Evolutionary conservation across 1,140 invertebrate species (phyloP).

Genomic region (Atta colombica): DNA sequence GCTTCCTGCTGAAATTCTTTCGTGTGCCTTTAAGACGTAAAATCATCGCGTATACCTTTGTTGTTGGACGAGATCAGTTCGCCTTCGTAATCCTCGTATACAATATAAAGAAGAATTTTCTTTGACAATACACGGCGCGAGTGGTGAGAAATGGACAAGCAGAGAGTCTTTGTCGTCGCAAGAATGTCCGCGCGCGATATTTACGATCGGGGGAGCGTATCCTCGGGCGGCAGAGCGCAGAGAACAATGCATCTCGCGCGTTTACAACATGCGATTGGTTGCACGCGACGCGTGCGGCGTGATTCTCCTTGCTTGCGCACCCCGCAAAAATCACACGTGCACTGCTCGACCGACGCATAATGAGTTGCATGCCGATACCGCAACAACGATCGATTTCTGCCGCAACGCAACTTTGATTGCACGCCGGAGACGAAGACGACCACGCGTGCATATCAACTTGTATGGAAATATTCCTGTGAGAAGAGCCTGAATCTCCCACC

Average conservation of each 20-base stretch:
- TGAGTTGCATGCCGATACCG: conserved; percentile 46
- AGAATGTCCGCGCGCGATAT: conserved; percentile 8
- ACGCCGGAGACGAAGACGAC: conserved; percentile 18
- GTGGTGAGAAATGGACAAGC: conserved; percentile 11
- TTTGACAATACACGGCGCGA: background rate
- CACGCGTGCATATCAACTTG: conserved; percentile 18
- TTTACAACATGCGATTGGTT: conserved; percentile 53
- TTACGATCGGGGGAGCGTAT: conserved; percentile 13
- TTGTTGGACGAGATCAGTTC: background rate
- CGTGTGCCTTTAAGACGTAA: background rate
- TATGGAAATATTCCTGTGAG: conserved; percentile 49
- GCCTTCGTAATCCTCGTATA: background rate
- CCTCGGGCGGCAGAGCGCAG: conserved; percentile 20
- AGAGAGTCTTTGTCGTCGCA: conserved; percentile 22
- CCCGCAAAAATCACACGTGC: conserved; percentile 44
- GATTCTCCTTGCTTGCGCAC: conserved; percentile 40
- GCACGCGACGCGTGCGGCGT: conserved; percentile 58
- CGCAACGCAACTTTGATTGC: background rate
- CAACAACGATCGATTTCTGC: background rate
- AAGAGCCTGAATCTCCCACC: background rate
- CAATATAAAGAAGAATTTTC: conserved; percentile 18
- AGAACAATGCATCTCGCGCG: conserved; percentile 48
- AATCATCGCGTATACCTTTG: background rate
- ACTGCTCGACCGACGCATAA: conserved; percentile 41
- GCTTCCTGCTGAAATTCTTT: too few species aligned